Base-by-base conservation (phyloP, 2,888 invertebrate genomes). In the Micropterix aruncella region DNA sequence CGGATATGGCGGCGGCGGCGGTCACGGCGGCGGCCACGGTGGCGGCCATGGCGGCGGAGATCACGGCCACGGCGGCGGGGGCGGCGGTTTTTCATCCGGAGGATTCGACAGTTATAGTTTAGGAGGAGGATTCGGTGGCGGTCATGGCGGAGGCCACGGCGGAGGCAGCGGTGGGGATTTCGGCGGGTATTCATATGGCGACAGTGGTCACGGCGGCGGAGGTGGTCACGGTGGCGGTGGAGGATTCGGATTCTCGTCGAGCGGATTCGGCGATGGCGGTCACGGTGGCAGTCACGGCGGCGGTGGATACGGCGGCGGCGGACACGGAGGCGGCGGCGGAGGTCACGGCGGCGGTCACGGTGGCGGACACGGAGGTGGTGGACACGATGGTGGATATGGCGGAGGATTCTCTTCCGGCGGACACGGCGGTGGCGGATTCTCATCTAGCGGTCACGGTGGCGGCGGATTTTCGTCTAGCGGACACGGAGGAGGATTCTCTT, bases 1-100 rank as follows among this genome's bases (percentile, higher is more conserved):
- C 52, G 14, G 54, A 27, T 51, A 55, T 42, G 56, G 55, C 9
- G 56, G 56, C 15, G 50, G 50, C 18, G 59, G 54, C 5, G 54
- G 56, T 3, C 57, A 56, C 18, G 53, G 54, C 18, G 56, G 48
- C 2, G 51, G 52, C 7, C 47, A 50, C 40, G 50, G 50, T 3
- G 41, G 44, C 19, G 43, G 45, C 12, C 47, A 46, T 36, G 40
- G 37, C 16, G 51, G 47, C n/a, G 44, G 48, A 9, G 52, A 51
- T 15, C 47, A 50, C n/a, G 52, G 53, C 5, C 41, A 40, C 53
- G 48, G 41, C 37, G 38, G 38, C 40, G 43, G n/a, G 19, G 56
- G 57, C 9, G 57, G 54, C 44, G 46, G 19, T 37, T 38, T 42
- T 40, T 42, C 41, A 17, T 44, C 44, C 12, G 45, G 38, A 19